Evolutionary conservation across 2,113 vertebrate species (phyloP).

Genomic region (Caranx ignobilis): DNA sequence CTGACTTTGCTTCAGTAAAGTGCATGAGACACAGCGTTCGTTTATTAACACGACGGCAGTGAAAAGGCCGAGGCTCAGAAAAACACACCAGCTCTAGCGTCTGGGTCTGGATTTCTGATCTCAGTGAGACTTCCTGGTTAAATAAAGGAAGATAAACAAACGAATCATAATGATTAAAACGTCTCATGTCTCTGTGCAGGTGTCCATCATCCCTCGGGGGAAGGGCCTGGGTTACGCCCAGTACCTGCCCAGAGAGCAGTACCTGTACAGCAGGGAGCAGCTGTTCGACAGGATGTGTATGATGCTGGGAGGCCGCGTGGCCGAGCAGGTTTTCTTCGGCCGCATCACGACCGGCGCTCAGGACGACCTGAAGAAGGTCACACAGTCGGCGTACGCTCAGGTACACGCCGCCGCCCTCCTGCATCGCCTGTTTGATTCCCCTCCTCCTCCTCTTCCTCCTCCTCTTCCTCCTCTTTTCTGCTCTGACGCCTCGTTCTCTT

Average conservation of each 20-base stretch:
- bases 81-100: too few species aligned
- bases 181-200: constrained; percentile 72
- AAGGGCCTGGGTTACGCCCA: constrained; percentile 93
- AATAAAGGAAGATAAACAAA: too few species aligned
- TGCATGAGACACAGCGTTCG: too few species aligned
- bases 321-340: constrained; percentile 91
- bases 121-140: too few species aligned
- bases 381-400: constrained; percentile 93
- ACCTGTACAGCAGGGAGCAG: constrained; percentile 91
- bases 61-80: too few species aligned
- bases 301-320: constrained; percentile 91
- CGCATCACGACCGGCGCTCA: constrained; percentile 92
- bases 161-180: too few species aligned
- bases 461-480: neutral
- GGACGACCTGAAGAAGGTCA: constrained; percentile 92
- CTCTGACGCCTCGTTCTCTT: neutral
- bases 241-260: constrained; percentile 92
- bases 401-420: constrained; percentile 54
- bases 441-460: neutral
- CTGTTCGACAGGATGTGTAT: constrained; percentile 94
- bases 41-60: too few species aligned
- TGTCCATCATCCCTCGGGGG: constrained; percentile 93
- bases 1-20: too few species aligned
- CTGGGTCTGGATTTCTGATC: too few species aligned
- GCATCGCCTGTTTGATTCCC: neutral